Base-by-base conservation (phyloP, 1,140 invertebrate species). In the Drosophila virilis region DNA sequence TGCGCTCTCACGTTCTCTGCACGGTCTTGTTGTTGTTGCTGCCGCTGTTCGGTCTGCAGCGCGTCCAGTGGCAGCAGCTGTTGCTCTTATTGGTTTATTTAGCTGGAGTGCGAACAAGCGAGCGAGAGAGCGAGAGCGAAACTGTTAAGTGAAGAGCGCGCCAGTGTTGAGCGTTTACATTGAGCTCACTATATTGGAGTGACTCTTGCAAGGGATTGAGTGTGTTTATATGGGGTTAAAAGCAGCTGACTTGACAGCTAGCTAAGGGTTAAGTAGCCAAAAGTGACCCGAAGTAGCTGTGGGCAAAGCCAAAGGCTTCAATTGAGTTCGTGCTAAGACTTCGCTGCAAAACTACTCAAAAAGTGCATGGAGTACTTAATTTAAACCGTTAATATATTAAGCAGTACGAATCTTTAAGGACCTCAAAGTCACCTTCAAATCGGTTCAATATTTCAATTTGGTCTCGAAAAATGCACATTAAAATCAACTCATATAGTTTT, bases 401-500 rank as follows among this genome's bases (percentile, higher is more conserved):
- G 8, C 28, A n/a, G 22, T 67, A 45, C 5, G 43, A 13, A 6
- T n/a, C 22, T 28, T 42, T 28, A 65, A 65, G 10, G 37, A 46
- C 38, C 55, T 51, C 43, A 80, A 85, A 80, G 77, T 84, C 80
- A 84, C 80, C 80, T 84, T 84, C 80, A 84, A 52, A 70, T 68
- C 42, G 32, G 65, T 77, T 80, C 64, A 59, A 80, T 80, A 77
- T 80, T 78, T 78, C 55, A 46, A 67, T 71, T 78, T 59, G 40
- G 66, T 74, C 61, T 78, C 64, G 61, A 64, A 50, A 76, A 76
- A 80, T 80, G 78, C 78, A 80, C 51, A 58, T 66, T 73, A 61
- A 77, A 66, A 60, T 60, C 46, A 37, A 73, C 46, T 60, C 60
- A 77, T 8, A 57, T 22, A 37, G 33, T 10, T 33, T 35, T 52